Conservation (phyloP, 2,888 invertebrate species). For the Eumacrocentrus americanus region DNA sequence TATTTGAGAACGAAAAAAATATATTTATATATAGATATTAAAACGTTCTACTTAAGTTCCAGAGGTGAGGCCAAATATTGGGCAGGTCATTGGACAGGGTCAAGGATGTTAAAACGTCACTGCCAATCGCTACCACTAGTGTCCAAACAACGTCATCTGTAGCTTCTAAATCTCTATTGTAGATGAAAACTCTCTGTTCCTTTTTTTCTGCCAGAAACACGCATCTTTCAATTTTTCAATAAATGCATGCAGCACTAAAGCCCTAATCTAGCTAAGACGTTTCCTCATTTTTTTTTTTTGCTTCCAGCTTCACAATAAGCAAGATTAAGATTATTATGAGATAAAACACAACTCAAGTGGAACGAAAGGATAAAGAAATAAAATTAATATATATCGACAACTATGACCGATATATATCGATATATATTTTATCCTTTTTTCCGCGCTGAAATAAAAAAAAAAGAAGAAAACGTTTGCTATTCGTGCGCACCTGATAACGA, state of each 20-base stretch:
- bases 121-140: constrained; percentile 37
- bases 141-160: constrained; percentile 23
- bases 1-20: no score
- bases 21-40: constrained; percentile 13
- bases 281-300: neutral
- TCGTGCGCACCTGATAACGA: constrained; percentile 8
- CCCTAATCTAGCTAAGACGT: constrained; percentile 39
- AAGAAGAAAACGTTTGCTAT: constrained; percentile 1
- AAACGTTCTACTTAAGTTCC: constrained; percentile 19
- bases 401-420: neutral
- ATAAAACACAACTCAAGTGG: neutral
- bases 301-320: constrained; percentile 10
- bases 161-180: neutral
- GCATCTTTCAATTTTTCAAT: constrained; percentile 9
- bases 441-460: neutral
- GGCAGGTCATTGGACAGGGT: constrained; percentile 29
- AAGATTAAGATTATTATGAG: neutral
- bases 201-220: constrained; percentile 22
- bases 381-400: neutral
- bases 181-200: neutral
- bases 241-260: constrained; percentile 53
- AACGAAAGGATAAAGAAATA: constrained; percentile 1
- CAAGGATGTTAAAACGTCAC: constrained; percentile 41
- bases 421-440: neutral
- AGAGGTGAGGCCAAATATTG: constrained; percentile 6